Base-by-base conservation (phyloP, 2,113 vertebrate species). In the Ginglymostoma cirratum region DNA sequence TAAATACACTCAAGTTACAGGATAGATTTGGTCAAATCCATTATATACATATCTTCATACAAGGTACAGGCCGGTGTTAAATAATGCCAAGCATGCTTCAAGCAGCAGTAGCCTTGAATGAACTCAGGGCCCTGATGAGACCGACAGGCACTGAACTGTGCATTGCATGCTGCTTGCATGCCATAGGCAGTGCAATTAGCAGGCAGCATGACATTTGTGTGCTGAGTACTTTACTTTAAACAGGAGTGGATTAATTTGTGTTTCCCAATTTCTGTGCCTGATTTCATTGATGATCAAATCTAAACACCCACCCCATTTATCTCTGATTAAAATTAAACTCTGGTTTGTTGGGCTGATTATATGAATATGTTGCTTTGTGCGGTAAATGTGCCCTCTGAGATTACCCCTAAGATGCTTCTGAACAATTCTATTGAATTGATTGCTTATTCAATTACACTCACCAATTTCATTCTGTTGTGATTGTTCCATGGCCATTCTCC, bases 391-490 rank as follows among this genome's bases (percentile, higher is more conserved):
- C 17, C 80, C 38, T 83, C 38, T 83, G 80, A 83, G 80, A 17
- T 38, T 45, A 38, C 61, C 61, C 38, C 34, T 23, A 17, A 93
- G 34, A 23, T 45, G 89, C 34, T 38, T 38, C 34, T 38, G 21
- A 93, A 38, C 65, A 6, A 66, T 93, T 38, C 89, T 42, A 17
- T 34, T 65, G 52, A 65, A 65, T 17, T 65, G 87, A 92, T 92
- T 92, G 87, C 87, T 92, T n/a, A 65, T 92, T 38, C 52, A 92
- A 92, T 65, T 65, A 92, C 65, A 92, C 87, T 34, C 65, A 34
- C 27, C 52, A 65, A 61, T n/a, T 93, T 93, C 66, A 4, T 6
- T 66, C 17, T 93, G n/a, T 67, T 66, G 89, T 38, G 34, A n/a
- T 66, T n/a, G 15, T 65, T 66, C n/a, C 6, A 23, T 19, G 61